Conservation (phyloP, 53 echinoderm and acorn worm genomes). For the Temnopleurus reevesii region DNA sequence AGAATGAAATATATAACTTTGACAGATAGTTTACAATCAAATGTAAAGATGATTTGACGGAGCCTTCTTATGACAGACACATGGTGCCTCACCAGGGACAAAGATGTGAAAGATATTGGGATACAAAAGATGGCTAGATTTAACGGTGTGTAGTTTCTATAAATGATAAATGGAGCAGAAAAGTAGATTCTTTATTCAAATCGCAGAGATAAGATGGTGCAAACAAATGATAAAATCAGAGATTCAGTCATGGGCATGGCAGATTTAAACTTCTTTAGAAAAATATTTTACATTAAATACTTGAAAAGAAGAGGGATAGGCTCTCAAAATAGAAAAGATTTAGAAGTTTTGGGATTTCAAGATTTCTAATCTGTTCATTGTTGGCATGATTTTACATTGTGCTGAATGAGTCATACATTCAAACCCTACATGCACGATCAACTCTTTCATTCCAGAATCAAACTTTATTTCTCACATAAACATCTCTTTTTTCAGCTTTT, state of each 20-base stretch:
- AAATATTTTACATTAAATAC: too few relatives aligned
- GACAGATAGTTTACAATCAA: constrained; percentile 34
- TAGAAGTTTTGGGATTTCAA: background rate
- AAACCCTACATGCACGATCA: background rate
- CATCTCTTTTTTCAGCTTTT: background rate
- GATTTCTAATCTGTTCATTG: background rate
- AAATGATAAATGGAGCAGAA: background rate
- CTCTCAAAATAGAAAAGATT: background rate
- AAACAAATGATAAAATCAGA: background rate
- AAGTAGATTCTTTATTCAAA: background rate
- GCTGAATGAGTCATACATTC: background rate
- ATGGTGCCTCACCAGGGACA: background rate
- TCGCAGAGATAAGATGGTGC: background rate
- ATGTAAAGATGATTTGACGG: background rate
- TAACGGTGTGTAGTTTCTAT: background rate
- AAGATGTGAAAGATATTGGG: background rate
- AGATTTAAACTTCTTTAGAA: background rate
- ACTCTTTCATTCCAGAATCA: too few relatives aligned
- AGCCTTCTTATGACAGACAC: background rate
- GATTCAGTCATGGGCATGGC: background rate
- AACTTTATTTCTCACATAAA: background rate
- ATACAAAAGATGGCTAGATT: background rate
- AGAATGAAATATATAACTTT: constrained; percentile 11
- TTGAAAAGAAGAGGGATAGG: background rate
- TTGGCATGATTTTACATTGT: background rate